Base-by-base conservation (phyloP, 2,113 vertebrate genomes). In the Ammospiza caudacuta region DNA sequence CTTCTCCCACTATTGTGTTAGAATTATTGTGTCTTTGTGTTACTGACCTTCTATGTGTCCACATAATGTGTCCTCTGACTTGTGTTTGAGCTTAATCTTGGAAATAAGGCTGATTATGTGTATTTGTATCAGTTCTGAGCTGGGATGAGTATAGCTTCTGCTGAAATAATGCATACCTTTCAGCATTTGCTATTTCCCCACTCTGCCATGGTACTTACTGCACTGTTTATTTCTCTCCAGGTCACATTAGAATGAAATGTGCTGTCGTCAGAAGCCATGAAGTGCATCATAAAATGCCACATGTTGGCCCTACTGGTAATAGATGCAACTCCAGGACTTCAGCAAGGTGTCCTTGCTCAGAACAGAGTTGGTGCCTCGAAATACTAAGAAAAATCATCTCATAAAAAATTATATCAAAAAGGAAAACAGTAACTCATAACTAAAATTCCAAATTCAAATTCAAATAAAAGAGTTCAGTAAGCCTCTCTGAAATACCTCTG, bases 201-300 rank as follows among this genome's bases (percentile, higher is more conserved):
- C 35, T 86, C 83, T 81, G 61, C 29, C 52, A 67, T 25, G 33
- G 31, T 68, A 24, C 33, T 52, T 72, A 27, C 35, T 61, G 13
- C 11, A 27, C 13, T 55, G 43, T 89, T 95, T 94, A 82, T 91
- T 94, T 91, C 51, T 87, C 76, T 86, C 76, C 52, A 75, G 61
- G 25, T 79, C 74, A 61, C 69, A 80, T 78, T 87, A 87, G 52
- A 91, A 83, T 90, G 39, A 96, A 94, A 93, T 84, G 46, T 75
- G 52, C 23, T 95, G 46, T 84, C 49, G 49, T 95, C 69, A 84
- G 57, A 87, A 84, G 19, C 44, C 25, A 46, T 66, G 77, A 94
- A 82, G 37, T 79, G n/a, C 67, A 84, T 84, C 58, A 75, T 95
- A 95, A 96, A 95, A 93, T 66, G 62, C 79, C 90, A 90, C 62